Conservation (phyloP, 2,888 invertebrate species). For the Encarsia formosa region DNA sequence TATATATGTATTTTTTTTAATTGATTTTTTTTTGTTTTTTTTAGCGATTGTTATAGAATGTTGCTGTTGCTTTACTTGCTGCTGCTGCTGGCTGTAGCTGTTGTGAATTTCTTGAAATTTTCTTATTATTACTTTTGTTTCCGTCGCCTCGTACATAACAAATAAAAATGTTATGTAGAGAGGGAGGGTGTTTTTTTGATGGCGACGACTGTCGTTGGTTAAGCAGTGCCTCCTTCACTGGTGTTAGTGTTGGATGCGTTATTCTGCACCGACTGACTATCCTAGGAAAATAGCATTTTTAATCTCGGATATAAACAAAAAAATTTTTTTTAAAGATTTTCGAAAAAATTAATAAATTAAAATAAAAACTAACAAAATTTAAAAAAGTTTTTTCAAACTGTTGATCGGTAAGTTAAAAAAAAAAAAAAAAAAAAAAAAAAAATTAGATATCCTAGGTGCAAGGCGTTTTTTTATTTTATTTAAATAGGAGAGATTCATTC, state of each 20-base stretch:
- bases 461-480: too few species aligned
- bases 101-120: too few species aligned
- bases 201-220: conserved; percentile 40
- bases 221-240: conserved; percentile 63
- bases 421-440: too few species aligned
- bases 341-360: too few species aligned
- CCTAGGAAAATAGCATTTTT: conserved; percentile 9
- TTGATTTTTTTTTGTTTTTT: conserved; percentile 38
- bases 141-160: conserved; percentile 31
- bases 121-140: conserved; percentile 31
- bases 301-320: background rate
- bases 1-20: too few species aligned
- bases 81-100: conserved; percentile 31
- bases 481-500: too few species aligned
- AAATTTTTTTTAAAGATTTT: background rate
- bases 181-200: conserved; percentile 34
- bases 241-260: conserved; percentile 49
- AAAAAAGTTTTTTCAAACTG: too few species aligned
- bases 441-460: too few species aligned
- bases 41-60: conserved; percentile 37
- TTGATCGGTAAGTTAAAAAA: too few species aligned
- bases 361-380: too few species aligned
- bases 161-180: conserved; percentile 37
- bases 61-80: conserved; percentile 35
- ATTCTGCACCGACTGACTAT: conserved; percentile 58